Conservation (phyloP, 2,888 invertebrate genomes). For the Chironomus tentans region DNA sequence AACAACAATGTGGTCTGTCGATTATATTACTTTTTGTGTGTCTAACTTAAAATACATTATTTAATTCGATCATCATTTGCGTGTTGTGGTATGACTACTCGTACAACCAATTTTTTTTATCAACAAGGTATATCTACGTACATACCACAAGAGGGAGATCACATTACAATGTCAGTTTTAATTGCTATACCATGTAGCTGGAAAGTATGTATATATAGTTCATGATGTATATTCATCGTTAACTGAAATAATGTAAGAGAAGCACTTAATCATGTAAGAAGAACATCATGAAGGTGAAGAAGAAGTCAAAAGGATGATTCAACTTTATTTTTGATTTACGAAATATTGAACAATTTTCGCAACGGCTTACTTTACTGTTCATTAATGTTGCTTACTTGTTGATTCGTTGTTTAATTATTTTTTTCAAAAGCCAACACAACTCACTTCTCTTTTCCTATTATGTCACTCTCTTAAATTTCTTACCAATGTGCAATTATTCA, state of each 20-base stretch:
- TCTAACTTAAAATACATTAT: not conserved
- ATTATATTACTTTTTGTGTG: too few relatives aligned
- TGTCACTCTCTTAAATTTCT: not conserved
- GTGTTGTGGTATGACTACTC: not conserved
- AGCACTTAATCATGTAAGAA: not conserved
- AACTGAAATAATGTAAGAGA: not conserved
- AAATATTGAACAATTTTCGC: too few relatives aligned
- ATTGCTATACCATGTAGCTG: not conserved
- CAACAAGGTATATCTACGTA: not conserved
- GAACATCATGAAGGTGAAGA: not conserved
- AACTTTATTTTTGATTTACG: too few relatives aligned
- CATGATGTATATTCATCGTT: not conserved
- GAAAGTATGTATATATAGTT: not conserved
- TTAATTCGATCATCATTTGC: not conserved
- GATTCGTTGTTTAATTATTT: not conserved
- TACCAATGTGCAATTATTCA: not conserved
- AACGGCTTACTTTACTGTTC: not conserved
- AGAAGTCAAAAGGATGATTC: not conserved
- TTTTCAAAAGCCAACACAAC: not conserved
- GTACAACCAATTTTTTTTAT: not conserved
- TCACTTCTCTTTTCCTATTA: not conserved
- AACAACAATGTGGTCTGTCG: too few relatives aligned
- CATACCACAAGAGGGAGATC: not conserved
- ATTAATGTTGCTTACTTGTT: not conserved
- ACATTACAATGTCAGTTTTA: not conserved